phyloP scores from a whole-genome alignment of 2,888 invertebrate species.

The Agapostemon virescens region DNA sequence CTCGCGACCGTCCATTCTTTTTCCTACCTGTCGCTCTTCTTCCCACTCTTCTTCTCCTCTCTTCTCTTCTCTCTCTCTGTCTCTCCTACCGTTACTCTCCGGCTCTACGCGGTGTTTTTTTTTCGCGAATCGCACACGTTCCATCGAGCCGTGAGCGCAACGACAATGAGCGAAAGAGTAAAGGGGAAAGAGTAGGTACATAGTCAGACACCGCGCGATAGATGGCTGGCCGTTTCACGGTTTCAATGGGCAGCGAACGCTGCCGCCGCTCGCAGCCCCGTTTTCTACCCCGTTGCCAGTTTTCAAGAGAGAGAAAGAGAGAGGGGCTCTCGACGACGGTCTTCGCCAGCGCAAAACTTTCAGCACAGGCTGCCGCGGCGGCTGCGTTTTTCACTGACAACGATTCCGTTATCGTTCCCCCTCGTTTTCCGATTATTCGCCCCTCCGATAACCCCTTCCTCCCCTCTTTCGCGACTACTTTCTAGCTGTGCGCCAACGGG shows the following conservation, averaged over 20 bases:
- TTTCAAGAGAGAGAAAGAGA: not conserved
- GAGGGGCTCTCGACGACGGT: slow-evolving; percentile 40
- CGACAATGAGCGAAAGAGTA: slow-evolving; percentile 34
- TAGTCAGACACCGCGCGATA: slow-evolving; percentile 44
- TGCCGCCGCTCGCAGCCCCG: not conserved
- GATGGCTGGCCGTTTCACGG: slow-evolving; percentile 26
- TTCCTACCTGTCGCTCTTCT: not conserved
- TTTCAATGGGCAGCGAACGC: slow-evolving; percentile 29
- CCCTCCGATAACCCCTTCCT: not conserved
- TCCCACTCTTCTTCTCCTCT: not conserved
- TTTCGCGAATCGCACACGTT: slow-evolving; percentile 40
- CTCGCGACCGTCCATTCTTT: not conserved
- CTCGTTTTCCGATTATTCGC: slow-evolving; percentile 9
- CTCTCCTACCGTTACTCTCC: not conserved
- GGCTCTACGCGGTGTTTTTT: too few relatives aligned
- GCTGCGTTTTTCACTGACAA: not conserved
- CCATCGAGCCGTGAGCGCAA: slow-evolving; percentile 29
- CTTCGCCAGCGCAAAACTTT: slow-evolving; percentile 19
- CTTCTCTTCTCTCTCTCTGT: not conserved
- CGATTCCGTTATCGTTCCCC: slow-evolving; percentile 30
- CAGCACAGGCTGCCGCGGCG: not conserved
- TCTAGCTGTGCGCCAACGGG: too few relatives aligned
- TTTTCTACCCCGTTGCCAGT: not conserved
- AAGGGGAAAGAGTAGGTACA: slow-evolving; percentile 34
- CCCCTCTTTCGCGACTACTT: too few relatives aligned